A percentile compares a stretch with the other conserved stretches of the same genome.
Conservation (phyloP, 1,140 invertebrate genomes). For the Anastrepha ludens region DNA sequence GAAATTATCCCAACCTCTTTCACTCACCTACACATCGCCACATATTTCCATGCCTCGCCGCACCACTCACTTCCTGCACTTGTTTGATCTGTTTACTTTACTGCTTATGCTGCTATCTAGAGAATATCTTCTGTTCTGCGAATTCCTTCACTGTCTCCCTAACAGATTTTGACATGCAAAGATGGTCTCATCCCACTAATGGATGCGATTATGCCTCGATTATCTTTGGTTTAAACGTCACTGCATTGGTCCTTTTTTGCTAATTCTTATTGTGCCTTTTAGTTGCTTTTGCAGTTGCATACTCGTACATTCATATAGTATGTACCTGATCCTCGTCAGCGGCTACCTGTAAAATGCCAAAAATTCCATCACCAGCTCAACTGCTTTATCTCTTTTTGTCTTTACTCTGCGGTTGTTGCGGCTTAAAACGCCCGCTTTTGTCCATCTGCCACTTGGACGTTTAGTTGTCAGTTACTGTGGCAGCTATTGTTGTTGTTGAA, state of each 20-base stretch:
- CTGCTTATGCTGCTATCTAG: background rate
- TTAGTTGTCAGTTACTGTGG: slow-evolving; percentile 14
- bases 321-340: background rate
- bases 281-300: background rate
- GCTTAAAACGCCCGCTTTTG: slow-evolving; percentile 62
- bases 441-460: slow-evolving; percentile 29
- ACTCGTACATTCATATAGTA: background rate
- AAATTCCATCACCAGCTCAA: slow-evolving; percentile 7
- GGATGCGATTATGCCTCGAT: slow-evolving; percentile 70
- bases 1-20: background rate
- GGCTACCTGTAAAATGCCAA: slow-evolving; percentile 31
- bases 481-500: background rate
- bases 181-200: slow-evolving; percentile 62
- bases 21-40: background rate
- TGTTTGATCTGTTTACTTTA: slow-evolving; percentile 43
- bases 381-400: background rate
- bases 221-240: slow-evolving; percentile 60
- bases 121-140: background rate
- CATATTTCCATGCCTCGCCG: background rate
- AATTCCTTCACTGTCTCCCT: slow-evolving; percentile 20
- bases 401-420: slow-evolving; percentile 55
- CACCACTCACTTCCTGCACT: background rate
- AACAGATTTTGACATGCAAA: slow-evolving; percentile 39
- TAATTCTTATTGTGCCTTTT: background rate
- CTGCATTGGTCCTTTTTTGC: slow-evolving; percentile 33